Percentiles rank a stretch among this genome's conserved stretches.
Conservation (phyloP, 2,888 invertebrate species). For the Mythimna impura region DNA sequence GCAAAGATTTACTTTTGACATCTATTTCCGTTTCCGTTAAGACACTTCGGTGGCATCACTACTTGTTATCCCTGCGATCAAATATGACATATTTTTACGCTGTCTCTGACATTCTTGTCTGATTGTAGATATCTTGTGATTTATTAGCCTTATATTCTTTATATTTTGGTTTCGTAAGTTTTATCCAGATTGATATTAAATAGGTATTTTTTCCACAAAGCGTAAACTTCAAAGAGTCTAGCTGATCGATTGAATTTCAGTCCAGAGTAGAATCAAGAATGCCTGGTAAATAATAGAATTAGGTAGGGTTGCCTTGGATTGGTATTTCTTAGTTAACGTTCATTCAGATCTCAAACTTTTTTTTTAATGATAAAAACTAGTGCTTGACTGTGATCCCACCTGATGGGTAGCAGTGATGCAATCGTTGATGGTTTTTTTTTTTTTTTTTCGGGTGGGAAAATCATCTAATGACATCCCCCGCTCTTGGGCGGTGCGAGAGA, state of each 20-base stretch:
- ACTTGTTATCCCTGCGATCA: not conserved
- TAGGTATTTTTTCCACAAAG: not conserved
- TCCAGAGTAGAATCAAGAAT: conserved; percentile 1
- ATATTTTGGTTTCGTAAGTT: not conserved
- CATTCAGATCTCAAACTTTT: not conserved
- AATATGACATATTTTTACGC: not conserved
- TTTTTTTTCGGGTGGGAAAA: no score
- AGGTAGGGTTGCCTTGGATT: not conserved
- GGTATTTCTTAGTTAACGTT: conserved; percentile 5
- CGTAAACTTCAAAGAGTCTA: not conserved
- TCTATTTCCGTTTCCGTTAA: no score
- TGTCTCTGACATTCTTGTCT: conserved; percentile 16
- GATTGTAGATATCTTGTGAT: conserved; percentile 22
- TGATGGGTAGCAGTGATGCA: no score
- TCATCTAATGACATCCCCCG: no score
- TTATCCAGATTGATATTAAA: not conserved
- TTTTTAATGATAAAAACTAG: no score
- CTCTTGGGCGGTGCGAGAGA: no score
- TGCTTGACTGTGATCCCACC: no score
- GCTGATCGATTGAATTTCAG: conserved; percentile 28
- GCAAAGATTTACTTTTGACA: no score
- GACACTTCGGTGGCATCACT: no score
- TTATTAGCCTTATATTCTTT: conserved; percentile 1
- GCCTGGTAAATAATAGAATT: conserved; percentile 8
- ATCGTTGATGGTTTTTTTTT: no score